A percentile compares a stretch with the other conserved stretches of the same genome.
These are phyloP conservation scores for Chaetodon trifascialis DNA, from an alignment of 2,113 vertebrate genomes.

Conservation along the genomic window DNA sequence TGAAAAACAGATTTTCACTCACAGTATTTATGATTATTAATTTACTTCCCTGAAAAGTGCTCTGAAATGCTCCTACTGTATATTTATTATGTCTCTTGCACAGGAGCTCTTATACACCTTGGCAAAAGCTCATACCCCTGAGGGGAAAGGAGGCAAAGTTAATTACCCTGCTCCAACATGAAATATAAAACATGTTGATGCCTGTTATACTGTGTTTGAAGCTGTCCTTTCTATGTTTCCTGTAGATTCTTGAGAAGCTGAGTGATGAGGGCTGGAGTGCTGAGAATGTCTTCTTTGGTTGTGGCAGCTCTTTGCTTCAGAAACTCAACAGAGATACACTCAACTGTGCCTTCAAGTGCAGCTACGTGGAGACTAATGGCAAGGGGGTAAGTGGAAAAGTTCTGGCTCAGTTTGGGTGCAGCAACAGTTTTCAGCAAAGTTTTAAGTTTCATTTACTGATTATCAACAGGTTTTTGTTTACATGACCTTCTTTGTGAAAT, in stretches of 20 bases:
- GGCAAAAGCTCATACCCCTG: background rate
- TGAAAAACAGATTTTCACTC: too few relatives aligned
- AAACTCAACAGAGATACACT: conserved; percentile 86
- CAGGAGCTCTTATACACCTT: background rate
- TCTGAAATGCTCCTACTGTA: background rate
- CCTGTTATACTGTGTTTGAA: background rate
- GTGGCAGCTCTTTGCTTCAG: conserved; percentile 84
- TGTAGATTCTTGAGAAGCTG: conserved; percentile 82
- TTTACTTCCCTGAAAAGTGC: background rate
- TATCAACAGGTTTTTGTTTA: background rate
- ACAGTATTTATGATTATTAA: too few relatives aligned
- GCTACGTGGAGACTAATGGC: conserved; percentile 84
- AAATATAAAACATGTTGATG: background rate
- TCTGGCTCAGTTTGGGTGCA: background rate
- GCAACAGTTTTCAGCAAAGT: background rate
- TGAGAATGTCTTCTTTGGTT: conserved; percentile 84
- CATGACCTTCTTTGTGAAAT: background rate
- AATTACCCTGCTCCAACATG: background rate
- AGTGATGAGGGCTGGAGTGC: conserved; percentile 83
- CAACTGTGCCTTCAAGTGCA: conserved; percentile 86
- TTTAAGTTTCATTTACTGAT: background rate
- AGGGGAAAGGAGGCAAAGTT: background rate
- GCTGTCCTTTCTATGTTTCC: background rate
- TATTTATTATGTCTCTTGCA: background rate
- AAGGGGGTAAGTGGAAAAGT: conserved; percentile 73